phyloP scores from a whole-genome alignment of 2,888 invertebrate genomes.

The Nephrotoma appendiculata region DNA sequence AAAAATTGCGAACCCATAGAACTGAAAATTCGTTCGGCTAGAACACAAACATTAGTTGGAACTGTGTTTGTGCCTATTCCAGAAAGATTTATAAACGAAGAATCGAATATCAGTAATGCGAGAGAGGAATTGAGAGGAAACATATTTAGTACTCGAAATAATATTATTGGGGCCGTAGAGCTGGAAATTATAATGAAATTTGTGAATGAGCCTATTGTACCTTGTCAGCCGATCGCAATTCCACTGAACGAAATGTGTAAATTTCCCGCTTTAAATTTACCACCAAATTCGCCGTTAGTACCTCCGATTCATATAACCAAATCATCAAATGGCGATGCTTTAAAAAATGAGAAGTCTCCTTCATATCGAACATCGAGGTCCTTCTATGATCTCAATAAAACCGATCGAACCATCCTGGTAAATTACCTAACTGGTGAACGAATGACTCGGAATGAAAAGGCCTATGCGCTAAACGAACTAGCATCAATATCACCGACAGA shows the following conservation, averaged over 20 bases:
- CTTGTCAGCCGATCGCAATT: background rate
- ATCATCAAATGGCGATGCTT: background rate
- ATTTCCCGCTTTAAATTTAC: background rate
- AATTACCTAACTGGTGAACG: conserved; percentile 30
- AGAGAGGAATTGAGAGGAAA: conserved; percentile 1
- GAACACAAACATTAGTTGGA: conserved; percentile 13
- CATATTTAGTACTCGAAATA: conserved; percentile 11
- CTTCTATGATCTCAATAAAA: background rate
- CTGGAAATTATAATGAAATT: background rate
- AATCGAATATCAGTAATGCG: background rate
- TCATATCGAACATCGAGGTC: conserved; percentile 1
- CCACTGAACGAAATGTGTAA: background rate
- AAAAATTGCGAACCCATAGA: conserved; percentile 21
- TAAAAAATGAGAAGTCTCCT: background rate
- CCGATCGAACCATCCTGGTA: conserved; percentile 16
- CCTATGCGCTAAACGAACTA: conserved; percentile 29
- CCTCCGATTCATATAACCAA: background rate
- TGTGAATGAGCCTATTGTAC: background rate
- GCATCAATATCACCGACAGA: conserved; percentile 29
- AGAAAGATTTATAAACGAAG: conserved; percentile 4
- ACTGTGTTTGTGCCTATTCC: conserved; percentile 9
- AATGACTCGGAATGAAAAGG: conserved; percentile 29
- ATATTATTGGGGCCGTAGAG: conserved; percentile 7
- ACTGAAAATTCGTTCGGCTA: conserved; percentile 15
- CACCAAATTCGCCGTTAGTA: background rate